Percentiles rank a stretch among this genome's conserved stretches.
phyloP scores from a whole-genome alignment of 1,140 invertebrate genomes.

The Zophobas atratus region DNA sequence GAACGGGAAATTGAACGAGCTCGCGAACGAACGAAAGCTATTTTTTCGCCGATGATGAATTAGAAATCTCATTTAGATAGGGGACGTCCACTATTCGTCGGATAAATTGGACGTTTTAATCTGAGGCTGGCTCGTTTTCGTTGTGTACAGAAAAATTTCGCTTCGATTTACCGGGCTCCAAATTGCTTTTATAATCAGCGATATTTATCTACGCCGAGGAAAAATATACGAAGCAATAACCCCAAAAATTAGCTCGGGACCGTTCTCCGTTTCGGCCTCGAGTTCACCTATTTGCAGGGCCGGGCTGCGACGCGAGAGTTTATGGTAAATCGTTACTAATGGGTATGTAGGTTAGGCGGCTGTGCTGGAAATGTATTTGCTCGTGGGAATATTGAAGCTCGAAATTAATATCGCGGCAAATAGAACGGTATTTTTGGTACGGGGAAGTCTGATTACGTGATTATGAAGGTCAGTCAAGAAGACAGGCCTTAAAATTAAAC shows the following conservation, averaged over 20 bases:
- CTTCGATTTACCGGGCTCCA: constrained; percentile 27
- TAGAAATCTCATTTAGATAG: constrained; percentile 42
- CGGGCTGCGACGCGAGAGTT: too few relatives aligned
- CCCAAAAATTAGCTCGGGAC: constrained; percentile 4
- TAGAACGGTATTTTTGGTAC: too few relatives aligned
- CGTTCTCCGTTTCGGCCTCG: constrained; percentile 8
- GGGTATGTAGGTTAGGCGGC: too few relatives aligned
- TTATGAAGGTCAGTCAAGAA: too few relatives aligned
- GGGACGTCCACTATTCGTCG: constrained; percentile 24
- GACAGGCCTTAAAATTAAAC: too few relatives aligned
- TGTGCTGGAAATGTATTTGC: too few relatives aligned
- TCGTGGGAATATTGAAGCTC: too few relatives aligned
- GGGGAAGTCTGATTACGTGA: too few relatives aligned
- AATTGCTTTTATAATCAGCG: constrained; percentile 34
- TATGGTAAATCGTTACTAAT: too few relatives aligned
- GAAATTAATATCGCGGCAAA: too few relatives aligned
- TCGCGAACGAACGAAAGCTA: not conserved
- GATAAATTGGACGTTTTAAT: constrained; percentile 41
- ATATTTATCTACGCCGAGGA: constrained; percentile 21
- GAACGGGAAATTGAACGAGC: constrained; percentile 27
- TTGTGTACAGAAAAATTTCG: constrained; percentile 12
- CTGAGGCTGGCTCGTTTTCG: constrained; percentile 1
- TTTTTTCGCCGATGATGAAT: constrained; percentile 36
- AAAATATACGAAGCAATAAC: constrained; percentile 7
- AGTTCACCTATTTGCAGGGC: not conserved